These are phyloP conservation scores for Ficedula albicollis DNA, from an alignment of 2,797 vertebrate genomes.

Conservation along the genomic window DNA sequence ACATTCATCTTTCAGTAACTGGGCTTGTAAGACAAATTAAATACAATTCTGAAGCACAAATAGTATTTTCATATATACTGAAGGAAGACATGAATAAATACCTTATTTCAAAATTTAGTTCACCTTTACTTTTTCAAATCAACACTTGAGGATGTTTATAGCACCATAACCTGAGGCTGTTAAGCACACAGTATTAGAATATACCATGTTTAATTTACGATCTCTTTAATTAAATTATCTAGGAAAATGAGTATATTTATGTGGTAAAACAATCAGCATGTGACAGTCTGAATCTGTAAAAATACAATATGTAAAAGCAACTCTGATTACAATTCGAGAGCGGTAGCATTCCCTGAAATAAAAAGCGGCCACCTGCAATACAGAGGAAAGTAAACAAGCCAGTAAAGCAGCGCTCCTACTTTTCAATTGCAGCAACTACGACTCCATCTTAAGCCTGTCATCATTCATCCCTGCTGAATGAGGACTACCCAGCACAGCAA, in stretches of 20 bases:
- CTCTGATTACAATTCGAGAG: neutral
- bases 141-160: neutral
- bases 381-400: conserved; percentile 29
- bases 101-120: neutral
- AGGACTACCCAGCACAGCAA: neutral
- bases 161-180: neutral
- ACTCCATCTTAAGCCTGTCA: conserved; percentile 59
- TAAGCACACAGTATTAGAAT: neutral
- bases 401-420: neutral
- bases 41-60: neutral
- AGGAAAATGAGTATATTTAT: neutral
- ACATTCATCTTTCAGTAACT: neutral
- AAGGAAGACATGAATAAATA: neutral
- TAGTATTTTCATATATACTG: neutral
- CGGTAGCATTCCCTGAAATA: neutral
- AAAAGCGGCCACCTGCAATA: neutral
- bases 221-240: neutral
- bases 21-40: neutral
- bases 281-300: neutral
- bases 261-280: neutral
- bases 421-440: neutral
- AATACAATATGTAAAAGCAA: neutral
- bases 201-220: neutral
- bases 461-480: conserved; percentile 27
- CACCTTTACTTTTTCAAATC: neutral